Conservation (phyloP, 1,140 invertebrate genomes). For the Teleopsis dalmanni region DNA sequence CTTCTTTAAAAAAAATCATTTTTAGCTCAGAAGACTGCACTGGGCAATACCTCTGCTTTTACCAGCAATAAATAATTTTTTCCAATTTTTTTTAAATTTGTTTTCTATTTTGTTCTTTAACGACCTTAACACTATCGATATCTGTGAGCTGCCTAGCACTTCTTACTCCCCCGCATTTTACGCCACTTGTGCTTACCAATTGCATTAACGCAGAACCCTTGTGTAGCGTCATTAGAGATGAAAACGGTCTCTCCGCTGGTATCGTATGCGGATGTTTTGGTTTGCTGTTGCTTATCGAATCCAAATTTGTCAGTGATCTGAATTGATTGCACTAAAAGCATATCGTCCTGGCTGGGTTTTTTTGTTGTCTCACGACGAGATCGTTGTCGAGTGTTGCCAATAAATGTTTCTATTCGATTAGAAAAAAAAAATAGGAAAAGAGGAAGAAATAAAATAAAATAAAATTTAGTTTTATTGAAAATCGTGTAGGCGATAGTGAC, state of each 20-base stretch:
- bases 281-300: conserved; percentile 53
- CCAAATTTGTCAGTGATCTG: conserved; percentile 86
- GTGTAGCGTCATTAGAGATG: conserved; percentile 44
- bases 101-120: too few species aligned
- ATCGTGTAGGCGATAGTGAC: not conserved
- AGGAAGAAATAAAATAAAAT: not conserved
- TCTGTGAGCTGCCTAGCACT: too few species aligned
- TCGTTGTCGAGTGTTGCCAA: conserved; percentile 19
- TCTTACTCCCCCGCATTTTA: too few species aligned
- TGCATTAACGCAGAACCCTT: conserved; percentile 62
- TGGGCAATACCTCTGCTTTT: too few species aligned
- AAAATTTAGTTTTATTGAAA: not conserved
- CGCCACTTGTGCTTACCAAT: conserved; percentile 15
- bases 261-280: conserved; percentile 20
- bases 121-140: too few species aligned
- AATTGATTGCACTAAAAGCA: conserved; percentile 80
- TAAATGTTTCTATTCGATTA: not conserved
- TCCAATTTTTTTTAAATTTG: too few species aligned
- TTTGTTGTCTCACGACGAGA: conserved; percentile 25
- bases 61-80: too few species aligned
- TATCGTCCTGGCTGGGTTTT: conserved; percentile 57
- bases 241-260: conserved; percentile 49
- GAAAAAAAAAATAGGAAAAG: not conserved
- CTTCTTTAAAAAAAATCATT: too few species aligned
- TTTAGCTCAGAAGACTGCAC: too few species aligned